A percentile compares a stretch with the other conserved stretches of the same genome.
phyloP scores from a whole-genome alignment of 2,113 vertebrate genomes.

The Chunga burmeisteri region DNA sequence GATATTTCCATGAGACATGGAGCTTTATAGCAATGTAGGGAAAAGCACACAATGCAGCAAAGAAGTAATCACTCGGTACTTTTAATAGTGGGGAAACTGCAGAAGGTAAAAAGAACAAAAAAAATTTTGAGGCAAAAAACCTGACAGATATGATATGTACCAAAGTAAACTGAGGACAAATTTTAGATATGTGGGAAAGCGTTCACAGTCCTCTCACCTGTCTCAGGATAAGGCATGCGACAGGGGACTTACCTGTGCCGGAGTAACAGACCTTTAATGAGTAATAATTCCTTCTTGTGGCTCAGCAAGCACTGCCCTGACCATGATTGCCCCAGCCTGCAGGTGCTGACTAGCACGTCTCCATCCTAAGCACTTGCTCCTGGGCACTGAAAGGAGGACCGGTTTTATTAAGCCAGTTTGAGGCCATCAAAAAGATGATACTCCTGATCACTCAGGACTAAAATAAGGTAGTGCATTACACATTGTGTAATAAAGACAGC shows the following conservation, averaged over 20 bases:
- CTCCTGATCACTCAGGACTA: slow-evolving; percentile 59
- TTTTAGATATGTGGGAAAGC: background rate
- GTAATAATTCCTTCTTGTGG: background rate
- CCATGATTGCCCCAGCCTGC: background rate
- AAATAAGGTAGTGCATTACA: slow-evolving; percentile 73
- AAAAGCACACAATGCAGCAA: background rate
- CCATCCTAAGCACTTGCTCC: background rate
- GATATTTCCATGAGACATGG: background rate
- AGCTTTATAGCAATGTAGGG: background rate
- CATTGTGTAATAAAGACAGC: slow-evolving; percentile 63
- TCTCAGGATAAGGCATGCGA: background rate
- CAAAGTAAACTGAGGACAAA: background rate
- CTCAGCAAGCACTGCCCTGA: background rate
- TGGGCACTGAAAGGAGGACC: background rate
- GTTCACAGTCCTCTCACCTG: background rate
- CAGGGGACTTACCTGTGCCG: background rate
- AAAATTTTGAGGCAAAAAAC: background rate
- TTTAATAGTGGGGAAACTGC: background rate
- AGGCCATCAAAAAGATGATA: slow-evolving; percentile 63
- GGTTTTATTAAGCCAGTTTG: slow-evolving; percentile 21
- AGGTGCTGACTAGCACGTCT: background rate
- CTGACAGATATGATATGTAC: background rate
- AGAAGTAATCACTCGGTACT: background rate
- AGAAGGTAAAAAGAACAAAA: background rate
- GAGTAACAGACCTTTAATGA: background rate